phyloP scores from a whole-genome alignment of 2,797 vertebrate species.

The Tokudaia muenninki region DNA sequence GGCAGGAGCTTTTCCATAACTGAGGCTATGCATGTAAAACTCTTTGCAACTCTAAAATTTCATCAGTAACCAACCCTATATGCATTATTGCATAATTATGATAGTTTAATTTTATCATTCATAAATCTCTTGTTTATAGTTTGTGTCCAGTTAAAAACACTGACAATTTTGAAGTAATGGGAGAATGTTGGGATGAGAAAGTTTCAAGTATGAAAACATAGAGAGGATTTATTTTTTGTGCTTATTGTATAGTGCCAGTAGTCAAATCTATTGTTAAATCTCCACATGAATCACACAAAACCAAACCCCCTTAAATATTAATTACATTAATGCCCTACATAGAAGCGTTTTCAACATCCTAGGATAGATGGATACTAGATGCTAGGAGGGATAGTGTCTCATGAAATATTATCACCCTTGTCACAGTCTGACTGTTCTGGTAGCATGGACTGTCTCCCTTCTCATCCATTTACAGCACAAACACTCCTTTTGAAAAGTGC shows the following conservation, averaged over 20 bases:
- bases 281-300: conserved; percentile 46
- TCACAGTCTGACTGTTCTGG: neutral
- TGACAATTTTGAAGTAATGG: neutral
- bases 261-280: conserved; percentile 52
- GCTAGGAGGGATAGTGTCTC: neutral
- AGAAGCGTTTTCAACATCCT: neutral
- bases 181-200: neutral
- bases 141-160: neutral
- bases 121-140: neutral
- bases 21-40: neutral
- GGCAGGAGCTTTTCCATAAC: neutral
- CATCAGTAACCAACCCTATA: neutral
- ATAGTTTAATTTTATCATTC: neutral
- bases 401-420: neutral
- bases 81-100: neutral
- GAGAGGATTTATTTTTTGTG: conserved; percentile 4
- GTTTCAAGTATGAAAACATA: neutral
- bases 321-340: conserved; percentile 41
- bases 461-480: conserved; percentile 27
- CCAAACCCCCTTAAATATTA: conserved; percentile 28
- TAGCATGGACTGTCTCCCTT: neutral
- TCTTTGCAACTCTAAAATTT: neutral
- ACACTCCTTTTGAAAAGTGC: conserved; percentile 59
- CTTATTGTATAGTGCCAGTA: neutral
- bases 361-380: neutral